These are phyloP conservation scores for Avahi laniger DNA, from an alignment of 2,797 vertebrate species.

Conservation along the genomic window DNA sequence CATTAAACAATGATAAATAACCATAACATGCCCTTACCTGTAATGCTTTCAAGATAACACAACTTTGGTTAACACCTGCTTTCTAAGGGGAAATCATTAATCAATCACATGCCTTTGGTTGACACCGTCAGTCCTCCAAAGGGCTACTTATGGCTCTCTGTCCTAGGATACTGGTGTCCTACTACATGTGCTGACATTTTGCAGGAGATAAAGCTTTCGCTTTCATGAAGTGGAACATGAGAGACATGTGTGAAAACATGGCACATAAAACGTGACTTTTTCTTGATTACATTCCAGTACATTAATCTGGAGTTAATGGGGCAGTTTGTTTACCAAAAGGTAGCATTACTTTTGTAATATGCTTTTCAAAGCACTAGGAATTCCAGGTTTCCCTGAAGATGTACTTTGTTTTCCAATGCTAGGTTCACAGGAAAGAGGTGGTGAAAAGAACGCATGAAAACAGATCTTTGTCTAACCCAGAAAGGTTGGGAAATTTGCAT, in stretches of 20 bases:
- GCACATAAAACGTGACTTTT: conserved; percentile 71
- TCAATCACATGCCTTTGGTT: conserved; percentile 84
- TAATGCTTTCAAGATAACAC: conserved; percentile 77
- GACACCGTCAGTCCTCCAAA: conserved; percentile 82
- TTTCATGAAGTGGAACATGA: conserved; percentile 77
- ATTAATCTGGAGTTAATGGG: conserved; percentile 76
- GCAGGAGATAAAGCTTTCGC: conserved; percentile 81
- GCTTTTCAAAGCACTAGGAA: conserved; percentile 77
- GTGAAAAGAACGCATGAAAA: conserved; percentile 74
- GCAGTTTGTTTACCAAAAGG: conserved; percentile 67
- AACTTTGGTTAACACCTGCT: conserved; percentile 87
- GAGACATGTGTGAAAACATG: conserved; percentile 70
- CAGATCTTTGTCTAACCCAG: conserved; percentile 79
- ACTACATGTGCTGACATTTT: conserved; percentile 78
- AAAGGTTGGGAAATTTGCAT: conserved; percentile 79
- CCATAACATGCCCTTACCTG: conserved; percentile 79
- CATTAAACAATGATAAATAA: conserved; percentile 79
- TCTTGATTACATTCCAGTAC: conserved; percentile 65
- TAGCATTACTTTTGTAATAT: conserved; percentile 58
- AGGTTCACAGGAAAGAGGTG: conserved; percentile 71
- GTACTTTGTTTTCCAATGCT: conserved; percentile 34
- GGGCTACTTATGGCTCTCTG: conserved; percentile 85
- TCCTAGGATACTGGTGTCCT: conserved; percentile 79
- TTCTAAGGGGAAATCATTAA: conserved; percentile 80
- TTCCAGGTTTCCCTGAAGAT: conserved; percentile 77